Evolutionary conservation across 2,888 invertebrate genomes (phyloP), one percentile per base, ranked within the genome.

Genomic region (Pristionchus entomophagus): DNA sequence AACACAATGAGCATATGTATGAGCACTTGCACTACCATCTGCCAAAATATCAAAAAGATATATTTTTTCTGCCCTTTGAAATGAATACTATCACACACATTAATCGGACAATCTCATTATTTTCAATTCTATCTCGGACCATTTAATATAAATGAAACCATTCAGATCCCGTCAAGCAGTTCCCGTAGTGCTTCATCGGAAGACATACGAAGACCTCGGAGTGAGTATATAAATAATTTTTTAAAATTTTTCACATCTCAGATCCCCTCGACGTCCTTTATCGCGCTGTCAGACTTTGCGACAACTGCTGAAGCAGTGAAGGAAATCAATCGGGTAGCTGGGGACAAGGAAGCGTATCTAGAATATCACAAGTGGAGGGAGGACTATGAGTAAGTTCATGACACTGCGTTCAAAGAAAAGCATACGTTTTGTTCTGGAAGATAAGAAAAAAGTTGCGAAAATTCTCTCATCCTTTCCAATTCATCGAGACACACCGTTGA

Each of bases 301-400:
- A 88, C 69, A 22, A 65, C 88, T 2, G 62, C 86, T 3, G 89
- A 89, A 10, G 86, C 88, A 19, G 83, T 87, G 35, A 77, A 69
- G 41, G 87, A 87, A 73, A 62, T 90, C 10, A 88, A 88, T 14
- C 62, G 85, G 38, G 87, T 89, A 14, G 86, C 86, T 3, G 53
- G n/a, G 0, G 86, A 88, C 41, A 89, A 89, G 81, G 85, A 82
- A 5, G 62, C 78, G 5, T 90, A 89, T 62, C 65, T 90, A 32
- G 87, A 87, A 53, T 89, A 89, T 35, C 90, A 90, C 56, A 59
- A 86, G 41, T 90, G 90, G 90, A 86, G 90, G 77, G 88, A 89
- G 35, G 62, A 80, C 12, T 88, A 88, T 83, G 86, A 87, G 90
- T 88, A 35, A 85, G 85, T 65, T 65, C 19, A 4, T 56, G 56